phyloP scores from a whole-genome alignment of 2,797 vertebrate species.

The Enteromius radiatus region DNA sequence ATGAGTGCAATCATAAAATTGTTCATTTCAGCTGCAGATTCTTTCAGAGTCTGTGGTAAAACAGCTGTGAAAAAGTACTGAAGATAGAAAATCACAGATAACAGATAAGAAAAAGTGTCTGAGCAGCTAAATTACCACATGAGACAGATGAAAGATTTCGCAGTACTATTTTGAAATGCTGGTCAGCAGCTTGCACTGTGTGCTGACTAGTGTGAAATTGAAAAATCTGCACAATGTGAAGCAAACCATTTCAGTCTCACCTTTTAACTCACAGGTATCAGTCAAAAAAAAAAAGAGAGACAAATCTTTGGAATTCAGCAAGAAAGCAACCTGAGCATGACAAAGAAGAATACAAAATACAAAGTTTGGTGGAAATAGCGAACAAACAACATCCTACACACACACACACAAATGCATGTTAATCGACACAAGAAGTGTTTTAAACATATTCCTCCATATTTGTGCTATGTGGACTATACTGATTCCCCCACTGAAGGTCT shows the following conservation, averaged over 20 bases:
- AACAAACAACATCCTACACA: slow-evolving; percentile 19
- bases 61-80: slow-evolving; percentile 39
- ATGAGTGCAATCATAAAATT: background rate
- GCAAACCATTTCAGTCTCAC: slow-evolving; percentile 45
- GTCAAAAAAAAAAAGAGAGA: background rate
- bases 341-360: background rate
- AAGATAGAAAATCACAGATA: slow-evolving; percentile 51
- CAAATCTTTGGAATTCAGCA: background rate
- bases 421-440: background rate
- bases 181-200: slow-evolving; percentile 49
- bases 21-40: background rate
- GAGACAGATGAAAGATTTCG: slow-evolving; percentile 53
- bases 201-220: slow-evolving; percentile 53
- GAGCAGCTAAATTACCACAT: slow-evolving; percentile 46
- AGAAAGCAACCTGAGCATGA: slow-evolving; percentile 7
- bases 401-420: background rate
- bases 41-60: slow-evolving; percentile 21
- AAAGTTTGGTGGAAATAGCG: slow-evolving; percentile 40
- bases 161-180: slow-evolving; percentile 49
- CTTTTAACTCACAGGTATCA: background rate
- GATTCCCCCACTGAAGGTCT: slow-evolving; percentile 67
- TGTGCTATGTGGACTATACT: slow-evolving; percentile 67
- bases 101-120: slow-evolving; percentile 48
- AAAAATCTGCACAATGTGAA: slow-evolving; percentile 43
- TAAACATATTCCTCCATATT: slow-evolving; percentile 16